Evolutionary conservation across 1,140 invertebrate species (phyloP).

Genomic region (Colletes latitarsis): DNA sequence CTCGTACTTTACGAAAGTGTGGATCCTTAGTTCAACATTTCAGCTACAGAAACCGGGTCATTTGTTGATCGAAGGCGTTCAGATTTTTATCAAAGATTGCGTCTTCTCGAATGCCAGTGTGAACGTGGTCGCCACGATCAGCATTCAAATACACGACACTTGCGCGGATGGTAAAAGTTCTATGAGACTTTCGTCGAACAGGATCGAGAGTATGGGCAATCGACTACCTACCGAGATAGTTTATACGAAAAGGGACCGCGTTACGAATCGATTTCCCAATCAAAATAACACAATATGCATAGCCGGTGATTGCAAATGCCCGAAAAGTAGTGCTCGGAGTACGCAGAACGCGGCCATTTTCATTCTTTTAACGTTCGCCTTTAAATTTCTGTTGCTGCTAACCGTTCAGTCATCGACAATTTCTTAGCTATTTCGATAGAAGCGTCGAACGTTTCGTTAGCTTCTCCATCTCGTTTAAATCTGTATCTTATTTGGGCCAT

Average conservation of each 20-base stretch:
- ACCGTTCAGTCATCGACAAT: background rate
- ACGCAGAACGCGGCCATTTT: background rate
- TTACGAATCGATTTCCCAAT: constrained; percentile 5
- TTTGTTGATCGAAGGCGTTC: constrained; percentile 58
- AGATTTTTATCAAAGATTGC: constrained; percentile 50
- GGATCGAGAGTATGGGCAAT: constrained; percentile 62
- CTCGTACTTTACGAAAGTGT: constrained; percentile 57
- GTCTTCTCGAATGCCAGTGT: constrained; percentile 66
- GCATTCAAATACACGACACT: constrained; percentile 57
- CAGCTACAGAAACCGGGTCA: constrained; percentile 59
- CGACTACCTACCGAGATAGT: constrained; percentile 68
- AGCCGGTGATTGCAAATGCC: constrained; percentile 71
- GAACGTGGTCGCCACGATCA: constrained; percentile 54
- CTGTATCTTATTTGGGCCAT: no score
- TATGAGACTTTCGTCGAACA: constrained; percentile 58
- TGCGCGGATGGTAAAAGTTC: constrained; percentile 71
- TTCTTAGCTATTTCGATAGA: background rate
- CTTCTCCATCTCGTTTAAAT: no score
- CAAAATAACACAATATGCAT: constrained; percentile 70
- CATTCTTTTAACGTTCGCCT: background rate
- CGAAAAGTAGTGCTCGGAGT: constrained; percentile 54
- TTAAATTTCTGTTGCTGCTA: background rate
- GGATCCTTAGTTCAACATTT: constrained; percentile 66
- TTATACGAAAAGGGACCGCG: constrained; percentile 51
- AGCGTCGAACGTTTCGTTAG: no score